A percentile compares a stretch with the other conserved stretches of the same genome.
Conservation (phyloP, 2,113 vertebrate species). For the Amphiprion percula region DNA sequence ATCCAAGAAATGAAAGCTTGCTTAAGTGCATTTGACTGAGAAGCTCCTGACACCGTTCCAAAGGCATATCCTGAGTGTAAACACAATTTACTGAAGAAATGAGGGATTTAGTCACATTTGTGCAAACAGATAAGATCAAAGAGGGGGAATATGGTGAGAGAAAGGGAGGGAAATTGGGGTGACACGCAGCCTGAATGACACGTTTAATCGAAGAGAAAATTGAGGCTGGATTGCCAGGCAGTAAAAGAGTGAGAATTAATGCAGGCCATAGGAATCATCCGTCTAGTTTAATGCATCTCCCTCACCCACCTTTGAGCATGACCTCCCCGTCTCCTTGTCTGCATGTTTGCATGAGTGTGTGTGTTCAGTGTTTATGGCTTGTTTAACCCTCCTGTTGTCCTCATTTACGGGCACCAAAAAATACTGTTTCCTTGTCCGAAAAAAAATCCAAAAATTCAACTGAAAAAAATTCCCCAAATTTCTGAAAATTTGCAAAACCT, state of each 20-base stretch:
- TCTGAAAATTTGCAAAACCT: no score
- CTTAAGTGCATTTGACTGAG: slow-evolving; percentile 60
- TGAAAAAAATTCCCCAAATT: no score
- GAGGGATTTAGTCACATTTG: slow-evolving; percentile 65
- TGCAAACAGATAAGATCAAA: slow-evolving; percentile 64
- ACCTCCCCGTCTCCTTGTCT: slow-evolving; percentile 1
- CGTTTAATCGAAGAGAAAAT: slow-evolving; percentile 69
- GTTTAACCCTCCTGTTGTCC: not conserved
- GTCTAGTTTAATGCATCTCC: slow-evolving; percentile 29
- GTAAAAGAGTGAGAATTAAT: slow-evolving; percentile 48
- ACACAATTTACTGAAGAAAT: slow-evolving; percentile 66
- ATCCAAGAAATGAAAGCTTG: slow-evolving; percentile 49
- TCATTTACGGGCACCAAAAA: no score
- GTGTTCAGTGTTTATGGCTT: not conserved
- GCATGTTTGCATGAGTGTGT: slow-evolving; percentile 15
- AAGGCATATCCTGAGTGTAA: slow-evolving; percentile 46
- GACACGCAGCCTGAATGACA: slow-evolving; percentile 58
- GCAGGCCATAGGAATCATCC: slow-evolving; percentile 34
- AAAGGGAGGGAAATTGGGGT: slow-evolving; percentile 38
- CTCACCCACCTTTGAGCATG: slow-evolving; percentile 42
- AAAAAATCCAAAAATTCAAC: no score
- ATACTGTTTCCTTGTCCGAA: no score
- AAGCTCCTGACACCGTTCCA: slow-evolving; percentile 50
- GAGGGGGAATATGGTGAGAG: slow-evolving; percentile 19
- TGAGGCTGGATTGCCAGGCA: slow-evolving; percentile 49